Evolutionary conservation across 2,888 invertebrate species (phyloP).

Genomic region (Limenitis camilla): DNA sequence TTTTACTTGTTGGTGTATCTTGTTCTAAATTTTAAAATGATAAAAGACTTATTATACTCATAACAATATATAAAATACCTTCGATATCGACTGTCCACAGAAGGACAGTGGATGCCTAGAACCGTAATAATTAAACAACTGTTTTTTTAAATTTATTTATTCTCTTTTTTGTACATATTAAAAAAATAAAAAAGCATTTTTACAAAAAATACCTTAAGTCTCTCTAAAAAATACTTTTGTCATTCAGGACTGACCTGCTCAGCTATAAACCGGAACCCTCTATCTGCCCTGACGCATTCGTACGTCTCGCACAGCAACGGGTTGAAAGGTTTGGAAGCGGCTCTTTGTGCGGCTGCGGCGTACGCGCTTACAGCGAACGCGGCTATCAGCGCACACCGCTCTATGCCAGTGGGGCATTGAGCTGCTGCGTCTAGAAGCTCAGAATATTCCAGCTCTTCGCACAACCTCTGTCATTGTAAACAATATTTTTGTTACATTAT

Average conservation of each 20-base stretch:
- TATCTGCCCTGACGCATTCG: slow-evolving; percentile 85
- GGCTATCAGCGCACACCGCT: slow-evolving; percentile 77
- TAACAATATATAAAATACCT: too few species aligned
- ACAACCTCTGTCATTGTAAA: slow-evolving; percentile 73
- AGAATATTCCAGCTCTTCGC: slow-evolving; percentile 89
- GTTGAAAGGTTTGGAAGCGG: slow-evolving; percentile 90
- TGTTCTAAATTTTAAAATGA: too few species aligned
- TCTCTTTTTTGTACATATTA: too few species aligned
- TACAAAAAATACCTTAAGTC: too few species aligned
- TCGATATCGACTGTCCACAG: too few species aligned
- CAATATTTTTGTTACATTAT: too few species aligned
- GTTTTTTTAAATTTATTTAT: too few species aligned
- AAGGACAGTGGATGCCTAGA: too few species aligned
- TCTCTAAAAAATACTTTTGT: neutral
- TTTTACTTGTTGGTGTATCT: neutral
- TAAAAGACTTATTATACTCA: too few species aligned
- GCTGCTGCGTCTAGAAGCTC: slow-evolving; percentile 86
- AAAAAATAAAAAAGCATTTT: too few species aligned
- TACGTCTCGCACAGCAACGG: slow-evolving; percentile 88
- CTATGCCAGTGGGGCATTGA: slow-evolving; percentile 78
- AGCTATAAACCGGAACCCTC: slow-evolving; percentile 84
- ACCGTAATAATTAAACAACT: too few species aligned
- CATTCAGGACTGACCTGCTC: slow-evolving; percentile 77
- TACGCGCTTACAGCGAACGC: slow-evolving; percentile 89
- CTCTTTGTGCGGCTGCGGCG: slow-evolving; percentile 81